Percentiles rank a stretch among this genome's conserved stretches.
Conservation (phyloP, 2,797 vertebrate genomes). For the Telmatherina bonti region DNA sequence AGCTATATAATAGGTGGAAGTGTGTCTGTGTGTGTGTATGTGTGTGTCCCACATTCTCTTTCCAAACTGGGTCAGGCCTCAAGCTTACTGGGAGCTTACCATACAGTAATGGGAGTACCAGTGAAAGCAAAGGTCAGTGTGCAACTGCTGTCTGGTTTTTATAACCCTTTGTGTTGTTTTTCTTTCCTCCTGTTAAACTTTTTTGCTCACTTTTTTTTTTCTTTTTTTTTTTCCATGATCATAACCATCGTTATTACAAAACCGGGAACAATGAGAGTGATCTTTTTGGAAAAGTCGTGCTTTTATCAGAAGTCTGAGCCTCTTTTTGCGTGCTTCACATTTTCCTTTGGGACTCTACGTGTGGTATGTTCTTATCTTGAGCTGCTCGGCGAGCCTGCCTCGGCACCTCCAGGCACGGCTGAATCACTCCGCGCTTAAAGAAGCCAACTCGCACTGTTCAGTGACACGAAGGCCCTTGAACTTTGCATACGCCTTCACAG, state of each 20-base stretch:
- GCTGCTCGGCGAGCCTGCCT: conserved; percentile 38
- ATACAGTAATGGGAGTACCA: conserved; percentile 54
- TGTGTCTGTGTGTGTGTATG: conserved; percentile 38
- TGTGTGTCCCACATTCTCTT: conserved; percentile 70
- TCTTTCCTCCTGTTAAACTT: conserved; percentile 35
- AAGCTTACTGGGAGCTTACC: conserved; percentile 68
- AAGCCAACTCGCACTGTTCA: conserved; percentile 49
- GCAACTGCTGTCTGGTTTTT: conserved; percentile 59
- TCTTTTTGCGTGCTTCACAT: conserved; percentile 21
- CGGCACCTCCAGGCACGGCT: conserved; percentile 64
- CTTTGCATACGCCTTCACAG: conserved; percentile 19
- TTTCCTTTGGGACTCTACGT: conserved; percentile 22
- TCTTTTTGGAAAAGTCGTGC: not conserved
- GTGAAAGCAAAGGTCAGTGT: conserved; percentile 69
- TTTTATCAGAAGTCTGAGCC: conserved; percentile 5
- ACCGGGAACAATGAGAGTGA: not conserved
- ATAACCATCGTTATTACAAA: conserved; percentile 13
- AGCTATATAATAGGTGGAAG: conserved; percentile 71
- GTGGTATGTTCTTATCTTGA: conserved; percentile 51
- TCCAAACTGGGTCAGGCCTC: conserved; percentile 76
- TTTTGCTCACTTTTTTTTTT: conserved; percentile 13
- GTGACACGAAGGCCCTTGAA: conserved; percentile 62
- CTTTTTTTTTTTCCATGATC: not conserved
- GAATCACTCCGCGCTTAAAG: conserved; percentile 57
- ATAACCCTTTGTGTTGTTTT: conserved; percentile 36